Evolutionary conservation across 2,113 vertebrate genomes (phyloP).

Genomic region (Empidonax traillii): DNA sequence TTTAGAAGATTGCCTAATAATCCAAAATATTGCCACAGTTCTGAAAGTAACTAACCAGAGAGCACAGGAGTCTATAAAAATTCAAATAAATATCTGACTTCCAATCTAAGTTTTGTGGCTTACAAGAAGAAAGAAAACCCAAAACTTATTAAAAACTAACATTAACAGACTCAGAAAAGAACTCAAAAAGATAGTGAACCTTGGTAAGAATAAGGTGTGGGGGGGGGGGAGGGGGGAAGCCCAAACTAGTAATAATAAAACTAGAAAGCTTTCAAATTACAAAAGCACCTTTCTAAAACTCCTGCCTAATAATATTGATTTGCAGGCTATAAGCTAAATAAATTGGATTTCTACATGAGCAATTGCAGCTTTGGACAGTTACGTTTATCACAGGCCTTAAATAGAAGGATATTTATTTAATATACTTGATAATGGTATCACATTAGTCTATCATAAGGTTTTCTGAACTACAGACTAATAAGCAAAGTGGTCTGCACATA

Average conservation of each 20-base stretch:
- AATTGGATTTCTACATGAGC: background rate
- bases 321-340: background rate
- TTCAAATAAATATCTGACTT: background rate
- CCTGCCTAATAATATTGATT: background rate
- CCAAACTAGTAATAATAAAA: background rate
- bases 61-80: background rate
- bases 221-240: background rate
- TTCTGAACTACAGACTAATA: background rate
- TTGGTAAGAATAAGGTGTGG: background rate
- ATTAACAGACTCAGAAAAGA: background rate
- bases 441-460: background rate
- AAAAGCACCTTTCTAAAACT: background rate
- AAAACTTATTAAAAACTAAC: background rate
- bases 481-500: background rate
- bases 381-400: background rate
- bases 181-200: background rate
- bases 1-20: background rate
- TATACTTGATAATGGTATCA: background rate
- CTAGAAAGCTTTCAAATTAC: background rate
- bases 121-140: background rate
- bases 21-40: background rate
- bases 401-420: background rate
- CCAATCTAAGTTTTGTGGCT: background rate
- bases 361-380: background rate
- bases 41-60: background rate